Conservation (phyloP, 2,113 vertebrate species). For the Mola mola region DNA sequence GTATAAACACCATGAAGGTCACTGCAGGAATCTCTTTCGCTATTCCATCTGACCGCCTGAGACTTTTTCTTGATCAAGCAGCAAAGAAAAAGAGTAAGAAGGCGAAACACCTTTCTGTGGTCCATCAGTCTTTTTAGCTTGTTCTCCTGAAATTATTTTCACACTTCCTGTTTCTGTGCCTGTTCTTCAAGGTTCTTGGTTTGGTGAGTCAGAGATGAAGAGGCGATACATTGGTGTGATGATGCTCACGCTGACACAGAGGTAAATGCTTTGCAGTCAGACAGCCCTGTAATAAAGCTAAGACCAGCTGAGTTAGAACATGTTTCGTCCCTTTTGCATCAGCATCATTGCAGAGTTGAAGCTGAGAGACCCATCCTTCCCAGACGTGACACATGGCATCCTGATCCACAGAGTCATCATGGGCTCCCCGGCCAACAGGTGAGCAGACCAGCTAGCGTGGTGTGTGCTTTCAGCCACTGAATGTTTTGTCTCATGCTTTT, state of each 20-base stretch:
- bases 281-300: neutral
- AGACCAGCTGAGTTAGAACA: neutral
- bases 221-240: slow-evolving; percentile 94
- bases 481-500: no score
- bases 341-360: slow-evolving; percentile 93
- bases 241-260: slow-evolving; percentile 94
- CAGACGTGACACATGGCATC: slow-evolving; percentile 88
- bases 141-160: no score
- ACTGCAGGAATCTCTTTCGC: slow-evolving; percentile 97
- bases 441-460: slow-evolving; percentile 7
- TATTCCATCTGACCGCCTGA: slow-evolving; percentile 91
- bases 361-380: slow-evolving; percentile 88
- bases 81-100: slow-evolving; percentile 85
- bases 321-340: slow-evolving; percentile 2
- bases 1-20: slow-evolving; percentile 98
- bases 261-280: slow-evolving; percentile 72
- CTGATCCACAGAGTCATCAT: slow-evolving; percentile 92
- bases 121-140: no score
- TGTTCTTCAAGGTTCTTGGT: slow-evolving; percentile 82
- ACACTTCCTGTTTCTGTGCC: neutral
- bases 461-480: neutral
- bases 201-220: slow-evolving; percentile 78
- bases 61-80: slow-evolving; percentile 85
- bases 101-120: neutral
- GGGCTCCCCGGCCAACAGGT: slow-evolving; percentile 92